phyloP scores from a whole-genome alignment of 2,113 vertebrate genomes.

The Cyprinodon variegatus region DNA sequence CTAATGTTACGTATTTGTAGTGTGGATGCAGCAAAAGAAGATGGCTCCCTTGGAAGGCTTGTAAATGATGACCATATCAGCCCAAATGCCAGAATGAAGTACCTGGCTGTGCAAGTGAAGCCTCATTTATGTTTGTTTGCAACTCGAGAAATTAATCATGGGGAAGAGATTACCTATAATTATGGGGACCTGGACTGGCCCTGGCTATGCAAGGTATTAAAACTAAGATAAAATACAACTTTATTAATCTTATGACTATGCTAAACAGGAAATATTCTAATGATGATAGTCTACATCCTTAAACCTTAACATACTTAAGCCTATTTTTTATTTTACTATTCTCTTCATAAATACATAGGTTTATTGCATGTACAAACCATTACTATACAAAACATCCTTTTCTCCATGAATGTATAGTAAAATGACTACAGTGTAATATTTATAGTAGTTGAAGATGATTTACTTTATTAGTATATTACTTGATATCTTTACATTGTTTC shows the following conservation, averaged over 20 bases:
- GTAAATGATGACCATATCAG: constrained; percentile 20
- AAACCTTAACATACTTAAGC: background rate
- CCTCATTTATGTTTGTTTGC: constrained; percentile 8
- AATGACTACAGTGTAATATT: background rate
- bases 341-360: background rate
- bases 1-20: constrained; percentile 1
- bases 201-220: background rate
- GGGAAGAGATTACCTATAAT: constrained; percentile 7
- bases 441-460: background rate
- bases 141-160: background rate
- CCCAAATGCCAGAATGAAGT: constrained; percentile 1
- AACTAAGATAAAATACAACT: background rate
- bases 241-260: background rate
- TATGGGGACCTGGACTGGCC: constrained; percentile 3
- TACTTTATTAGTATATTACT: too few relatives aligned
- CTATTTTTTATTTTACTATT: background rate
- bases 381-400: background rate
- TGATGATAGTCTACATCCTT: background rate
- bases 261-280: background rate
- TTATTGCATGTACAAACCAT: background rate
- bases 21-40: constrained; percentile 29
- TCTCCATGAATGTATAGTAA: background rate
- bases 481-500: too few relatives aligned
- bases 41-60: constrained; percentile 9
- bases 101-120: background rate